Conservation (phyloP, 2,888 invertebrate genomes). For the Eupithecia inturbata region DNA sequence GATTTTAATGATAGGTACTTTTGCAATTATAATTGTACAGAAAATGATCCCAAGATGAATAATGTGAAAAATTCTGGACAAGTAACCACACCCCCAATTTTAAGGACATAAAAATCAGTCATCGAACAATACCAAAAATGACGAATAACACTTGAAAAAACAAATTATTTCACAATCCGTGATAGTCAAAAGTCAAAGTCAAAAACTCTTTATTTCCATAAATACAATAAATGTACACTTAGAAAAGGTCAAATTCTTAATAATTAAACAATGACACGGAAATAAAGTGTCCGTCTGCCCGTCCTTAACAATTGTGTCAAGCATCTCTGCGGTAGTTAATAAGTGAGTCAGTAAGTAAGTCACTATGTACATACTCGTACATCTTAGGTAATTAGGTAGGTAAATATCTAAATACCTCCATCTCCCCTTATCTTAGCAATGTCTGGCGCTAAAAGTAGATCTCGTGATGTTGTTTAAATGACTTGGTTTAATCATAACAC, state of each 20-base stretch:
- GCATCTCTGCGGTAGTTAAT: not conserved
- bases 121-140: too few species aligned
- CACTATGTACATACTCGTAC: not conserved
- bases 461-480: not conserved
- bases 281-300: not conserved
- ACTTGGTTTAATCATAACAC: not conserved
- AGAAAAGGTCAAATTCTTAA: too few species aligned
- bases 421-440: constrained; percentile 16
- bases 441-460: constrained; percentile 25
- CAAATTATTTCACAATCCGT: not conserved
- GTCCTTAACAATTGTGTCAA: not conserved
- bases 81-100: too few species aligned
- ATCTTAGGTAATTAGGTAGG: not conserved
- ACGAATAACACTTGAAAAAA: not conserved
- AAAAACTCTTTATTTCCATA: too few species aligned
- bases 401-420: not conserved
- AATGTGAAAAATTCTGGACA: too few species aligned
- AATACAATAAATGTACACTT: too few species aligned
- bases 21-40: too few species aligned
- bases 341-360: not conserved
- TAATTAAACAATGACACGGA: too few species aligned
- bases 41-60: too few species aligned
- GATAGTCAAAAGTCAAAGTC: too few species aligned
- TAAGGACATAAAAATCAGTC: too few species aligned
- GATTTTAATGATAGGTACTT: too few species aligned